These are phyloP conservation scores for Brachionichthys hirsutus DNA, from an alignment of 2,113 vertebrate genomes.

Conservation along the genomic window DNA sequence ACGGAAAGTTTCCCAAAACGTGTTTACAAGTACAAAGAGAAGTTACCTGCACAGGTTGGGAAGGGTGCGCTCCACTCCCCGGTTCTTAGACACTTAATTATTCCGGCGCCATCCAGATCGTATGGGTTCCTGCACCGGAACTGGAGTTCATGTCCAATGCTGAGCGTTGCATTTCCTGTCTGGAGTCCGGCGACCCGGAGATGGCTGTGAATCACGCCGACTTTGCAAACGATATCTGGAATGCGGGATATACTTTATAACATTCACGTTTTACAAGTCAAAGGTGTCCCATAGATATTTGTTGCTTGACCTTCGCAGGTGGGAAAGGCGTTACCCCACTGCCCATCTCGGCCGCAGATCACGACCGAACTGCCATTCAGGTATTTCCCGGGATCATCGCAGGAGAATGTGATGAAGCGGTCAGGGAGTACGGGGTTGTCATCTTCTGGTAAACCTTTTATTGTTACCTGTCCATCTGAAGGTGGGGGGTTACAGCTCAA, in stretches of 20 bases:
- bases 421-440: conserved; percentile 70
- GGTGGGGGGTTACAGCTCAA: conserved; percentile 23
- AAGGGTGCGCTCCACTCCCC: conserved; percentile 74
- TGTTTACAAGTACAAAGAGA: not conserved
- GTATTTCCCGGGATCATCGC: conserved; percentile 45
- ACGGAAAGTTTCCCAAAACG: too few relatives aligned
- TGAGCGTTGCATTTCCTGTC: conserved; percentile 55
- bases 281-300: not conserved
- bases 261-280: too few relatives aligned
- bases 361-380: conserved; percentile 71
- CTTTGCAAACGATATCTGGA: conserved; percentile 53
- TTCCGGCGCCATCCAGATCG: conserved; percentile 58
- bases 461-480: not conserved
- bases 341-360: conserved; percentile 75
- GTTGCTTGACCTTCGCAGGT: conserved; percentile 79
- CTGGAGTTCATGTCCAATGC: conserved; percentile 71
- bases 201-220: conserved; percentile 51
- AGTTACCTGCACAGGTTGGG: conserved; percentile 80
- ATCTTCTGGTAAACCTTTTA: conserved; percentile 37
- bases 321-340: conserved; percentile 78
- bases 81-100: conserved; percentile 72
- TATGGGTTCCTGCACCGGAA: conserved; percentile 74
- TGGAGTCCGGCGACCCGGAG: conserved; percentile 38
- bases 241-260: not conserved
- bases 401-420: conserved; percentile 79